Percentiles rank a stretch among this genome's conserved stretches.
Evolutionary conservation across 2,888 invertebrate species (phyloP).

Genomic region (Odontothrips loti): DNA sequence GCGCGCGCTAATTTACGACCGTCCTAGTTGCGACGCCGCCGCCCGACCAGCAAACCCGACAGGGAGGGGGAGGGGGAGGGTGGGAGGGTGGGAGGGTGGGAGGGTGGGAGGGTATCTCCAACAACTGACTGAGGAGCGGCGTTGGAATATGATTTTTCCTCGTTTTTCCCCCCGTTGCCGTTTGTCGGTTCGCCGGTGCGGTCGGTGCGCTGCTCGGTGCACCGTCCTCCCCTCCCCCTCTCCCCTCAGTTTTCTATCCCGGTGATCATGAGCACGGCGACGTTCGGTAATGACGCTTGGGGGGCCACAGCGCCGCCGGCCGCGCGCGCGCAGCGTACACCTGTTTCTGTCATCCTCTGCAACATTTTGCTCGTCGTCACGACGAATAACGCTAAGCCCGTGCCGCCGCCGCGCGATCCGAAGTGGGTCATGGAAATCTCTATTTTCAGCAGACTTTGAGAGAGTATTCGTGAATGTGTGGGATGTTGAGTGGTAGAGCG

Average conservation of each 20-base stretch:
- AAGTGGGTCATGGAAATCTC: background rate
- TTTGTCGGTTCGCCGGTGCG: no score
- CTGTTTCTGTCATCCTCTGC: slow-evolving; percentile 4
- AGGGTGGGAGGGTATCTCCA: background rate
- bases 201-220: no score
- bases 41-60: no score
- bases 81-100: background rate
- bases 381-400: no score
- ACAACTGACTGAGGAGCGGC: no score
- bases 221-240: background rate
- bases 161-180: no score
- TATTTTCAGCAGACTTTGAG: no score
- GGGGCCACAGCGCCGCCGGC: background rate
- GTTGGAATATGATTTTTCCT: no score
- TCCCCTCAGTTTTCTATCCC: background rate
- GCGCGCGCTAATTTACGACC: background rate
- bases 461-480: no score
- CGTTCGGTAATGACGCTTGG: background rate
- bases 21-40: background rate
- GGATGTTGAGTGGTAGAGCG: no score
- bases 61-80: background rate
- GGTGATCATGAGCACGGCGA: background rate
- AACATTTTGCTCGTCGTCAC: background rate
- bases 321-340: background rate
- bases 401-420: background rate